These are phyloP conservation scores for Coboldia fuscipes DNA, from an alignment of 1,140 invertebrate species.

Conservation along the genomic window DNA sequence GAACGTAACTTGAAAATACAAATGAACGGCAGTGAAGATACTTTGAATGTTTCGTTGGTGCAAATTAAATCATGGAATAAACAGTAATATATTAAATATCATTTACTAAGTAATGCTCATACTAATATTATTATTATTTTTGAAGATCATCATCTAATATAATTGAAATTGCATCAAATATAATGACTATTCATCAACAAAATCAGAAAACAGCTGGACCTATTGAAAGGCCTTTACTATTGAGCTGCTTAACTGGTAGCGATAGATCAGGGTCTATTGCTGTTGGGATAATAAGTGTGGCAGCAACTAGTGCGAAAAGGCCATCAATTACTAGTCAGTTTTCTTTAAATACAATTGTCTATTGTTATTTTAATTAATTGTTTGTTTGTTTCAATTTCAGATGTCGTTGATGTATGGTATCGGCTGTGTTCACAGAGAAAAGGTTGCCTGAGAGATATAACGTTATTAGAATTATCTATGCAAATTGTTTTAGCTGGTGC, in stretches of 20 bases:
- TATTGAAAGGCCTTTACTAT: constrained; percentile 11
- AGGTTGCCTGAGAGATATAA: constrained; percentile 13
- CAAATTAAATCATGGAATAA: constrained; percentile 20
- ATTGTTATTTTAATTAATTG: background rate
- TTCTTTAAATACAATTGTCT: background rate
- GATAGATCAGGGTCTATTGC: constrained; percentile 18
- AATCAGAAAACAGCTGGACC: constrained; percentile 10
- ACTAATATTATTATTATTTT: no score
- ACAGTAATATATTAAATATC: constrained; percentile 8
- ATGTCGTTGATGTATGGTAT: constrained; percentile 20
- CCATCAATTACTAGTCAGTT: constrained; percentile 17
- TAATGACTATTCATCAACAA: constrained; percentile 14
- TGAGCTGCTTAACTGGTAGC: constrained; percentile 18
- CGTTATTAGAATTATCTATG: constrained; percentile 17
- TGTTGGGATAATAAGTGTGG: constrained; percentile 13
- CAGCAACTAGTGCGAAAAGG: constrained; percentile 14
- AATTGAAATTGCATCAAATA: constrained; percentile 16
- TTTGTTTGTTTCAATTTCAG: constrained; percentile 6
- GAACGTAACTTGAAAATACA: constrained; percentile 15
- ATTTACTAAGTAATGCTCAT: no score
- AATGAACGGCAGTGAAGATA: constrained; percentile 16
- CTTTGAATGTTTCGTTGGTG: constrained; percentile 14
- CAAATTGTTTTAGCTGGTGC: constrained; percentile 18
- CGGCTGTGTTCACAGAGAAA: constrained; percentile 19
- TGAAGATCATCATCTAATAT: constrained; percentile 13